Evolutionary conservation across 1,140 invertebrate species (phyloP).

Genomic region (Penaeus chinensis): DNA sequence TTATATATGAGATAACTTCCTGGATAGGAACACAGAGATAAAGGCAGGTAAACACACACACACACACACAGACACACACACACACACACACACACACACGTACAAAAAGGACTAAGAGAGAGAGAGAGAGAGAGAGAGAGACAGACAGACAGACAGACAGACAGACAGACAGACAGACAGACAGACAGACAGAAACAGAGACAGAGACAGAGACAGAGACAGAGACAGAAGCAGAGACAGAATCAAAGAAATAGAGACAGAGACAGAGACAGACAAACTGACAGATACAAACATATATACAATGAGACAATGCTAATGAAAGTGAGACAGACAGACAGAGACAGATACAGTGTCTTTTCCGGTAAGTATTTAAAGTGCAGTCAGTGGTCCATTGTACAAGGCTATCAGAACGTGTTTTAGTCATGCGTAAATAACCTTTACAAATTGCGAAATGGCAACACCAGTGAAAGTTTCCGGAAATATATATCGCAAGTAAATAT

Average conservation of each 20-base stretch:
- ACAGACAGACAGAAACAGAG: slow-evolving; percentile 28
- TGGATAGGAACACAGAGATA: neutral
- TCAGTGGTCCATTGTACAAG: too few relatives aligned
- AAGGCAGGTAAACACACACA: slow-evolving; percentile 7
- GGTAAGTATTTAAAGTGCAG: neutral
- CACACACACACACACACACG: neutral
- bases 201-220: neutral
- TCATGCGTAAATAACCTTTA: too few relatives aligned
- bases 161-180: neutral
- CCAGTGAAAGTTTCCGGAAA: too few relatives aligned
- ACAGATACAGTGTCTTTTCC: neutral
- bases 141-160: neutral
- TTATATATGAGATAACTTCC: neutral
- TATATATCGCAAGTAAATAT: too few relatives aligned
- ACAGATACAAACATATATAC: neutral
- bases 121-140: too few relatives aligned
- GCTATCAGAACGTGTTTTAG: too few relatives aligned
- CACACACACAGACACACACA: slow-evolving; percentile 13
- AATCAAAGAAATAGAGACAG: neutral
- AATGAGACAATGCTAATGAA: slow-evolving; percentile 6
- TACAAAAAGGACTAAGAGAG: too few relatives aligned
- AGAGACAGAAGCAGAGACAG: too few relatives aligned
- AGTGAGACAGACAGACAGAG: slow-evolving; percentile 8
- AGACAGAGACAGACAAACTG: neutral
- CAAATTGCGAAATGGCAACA: too few relatives aligned